phyloP scores from a whole-genome alignment of 2,113 vertebrate genomes.

The Puffinus mauretanicus region DNA sequence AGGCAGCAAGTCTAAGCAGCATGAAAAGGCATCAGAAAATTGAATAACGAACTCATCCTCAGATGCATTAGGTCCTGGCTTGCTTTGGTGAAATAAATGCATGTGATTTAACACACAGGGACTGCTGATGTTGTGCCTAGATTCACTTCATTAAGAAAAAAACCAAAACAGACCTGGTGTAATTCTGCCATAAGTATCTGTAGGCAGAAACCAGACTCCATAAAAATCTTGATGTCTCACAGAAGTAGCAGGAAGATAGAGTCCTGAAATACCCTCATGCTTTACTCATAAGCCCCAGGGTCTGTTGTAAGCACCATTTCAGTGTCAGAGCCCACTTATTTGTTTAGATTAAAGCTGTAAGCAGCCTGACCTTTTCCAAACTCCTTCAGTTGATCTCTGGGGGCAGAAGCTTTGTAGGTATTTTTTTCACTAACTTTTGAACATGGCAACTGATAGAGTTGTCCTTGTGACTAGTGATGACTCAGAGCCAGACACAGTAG shows the following conservation, averaged over 20 bases:
- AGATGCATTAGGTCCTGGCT: background rate
- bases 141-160: background rate
- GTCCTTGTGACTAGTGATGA: slow-evolving; percentile 1
- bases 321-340: background rate
- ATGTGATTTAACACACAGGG: background rate
- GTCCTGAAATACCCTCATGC: background rate
- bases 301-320: background rate
- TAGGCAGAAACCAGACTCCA: background rate
- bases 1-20: slow-evolving; percentile 25
- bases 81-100: slow-evolving; percentile 20
- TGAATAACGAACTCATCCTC: slow-evolving; percentile 33
- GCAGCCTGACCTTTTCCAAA: background rate
- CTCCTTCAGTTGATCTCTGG: background rate
- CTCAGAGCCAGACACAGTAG: background rate
- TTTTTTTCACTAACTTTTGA: slow-evolving; percentile 1
- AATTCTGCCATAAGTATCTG: background rate
- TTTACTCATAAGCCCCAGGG: background rate
- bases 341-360: background rate
- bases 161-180: background rate
- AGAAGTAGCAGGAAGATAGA: background rate
- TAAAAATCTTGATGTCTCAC: background rate
- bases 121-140: background rate
- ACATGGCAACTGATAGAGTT: background rate
- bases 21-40: slow-evolving; percentile 43
- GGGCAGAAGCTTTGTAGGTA: background rate